Evolutionary conservation across 2,888 invertebrate species (phyloP), one percentile per base, ranked within the genome.

Genomic region (Venustoraphidia nigricollis): DNA sequence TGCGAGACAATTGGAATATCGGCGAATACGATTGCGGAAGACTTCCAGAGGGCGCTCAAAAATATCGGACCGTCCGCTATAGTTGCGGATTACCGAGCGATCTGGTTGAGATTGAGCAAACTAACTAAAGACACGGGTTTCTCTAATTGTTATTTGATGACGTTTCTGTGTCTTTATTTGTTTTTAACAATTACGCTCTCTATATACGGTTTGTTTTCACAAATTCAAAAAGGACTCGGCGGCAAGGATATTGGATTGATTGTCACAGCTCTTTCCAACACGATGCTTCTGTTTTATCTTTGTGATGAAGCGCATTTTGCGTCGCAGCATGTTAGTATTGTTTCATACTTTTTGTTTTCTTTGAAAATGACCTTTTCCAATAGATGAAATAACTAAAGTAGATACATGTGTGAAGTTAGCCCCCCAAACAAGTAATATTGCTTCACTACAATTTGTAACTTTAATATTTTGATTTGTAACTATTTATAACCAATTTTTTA

Each of bases 261-360:
- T 0, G 67, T 83, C 39, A 82, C 82, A 1, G 82, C 81, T 1
- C 59, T 73, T 9, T 79, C 78, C 64, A 80, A 79, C 49, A 73
- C 79, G 38, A 74, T 73, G 38, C 58, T 83, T 44, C 63, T 83
- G n/a, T 83, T 81, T 62, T 80, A 81, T 54, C 77, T 83, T 51
- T 83, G 83, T 56, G 82, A 83, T 55, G 79, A 81, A 60, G 83
- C 83, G 1, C 83, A 83, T 59, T 79, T 80, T 56, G 83, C 83
- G 5, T 81, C 82, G 1, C 76, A 80, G 55, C 79, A 81, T 63
- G 83, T 80, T 61, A 72, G 73, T 38, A 9, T n/a, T 39, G 9
- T 14, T 41, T 43, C 45, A 10, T 39, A 13, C 10, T 9, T 39
- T 39, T 39, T 39, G 8, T 8, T 9, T 10, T 10, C 34, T 11